Percentiles rank a stretch among this genome's conserved stretches.
Evolutionary conservation across 2,888 invertebrate species (phyloP).

Genomic region (Archips xylosteana): DNA sequence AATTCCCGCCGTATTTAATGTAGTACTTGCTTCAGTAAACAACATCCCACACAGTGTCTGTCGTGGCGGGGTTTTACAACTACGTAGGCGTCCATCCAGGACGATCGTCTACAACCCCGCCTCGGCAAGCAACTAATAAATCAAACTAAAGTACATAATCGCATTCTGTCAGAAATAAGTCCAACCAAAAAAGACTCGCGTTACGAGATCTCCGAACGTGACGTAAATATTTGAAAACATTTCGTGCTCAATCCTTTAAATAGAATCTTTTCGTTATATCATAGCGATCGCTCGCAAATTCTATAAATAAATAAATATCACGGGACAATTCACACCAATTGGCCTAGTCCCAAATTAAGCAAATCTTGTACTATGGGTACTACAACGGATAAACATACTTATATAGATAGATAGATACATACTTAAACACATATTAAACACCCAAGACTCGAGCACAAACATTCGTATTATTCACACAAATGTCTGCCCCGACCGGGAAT

Average conservation of each 20-base stretch:
- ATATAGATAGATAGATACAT: no score
- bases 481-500: neutral
- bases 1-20: slow-evolving; percentile 4
- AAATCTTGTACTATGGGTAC: no score
- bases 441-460: no score
- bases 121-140: slow-evolving; percentile 15
- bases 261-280: no score
- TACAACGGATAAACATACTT: no score
- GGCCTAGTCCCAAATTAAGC: no score
- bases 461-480: no score
- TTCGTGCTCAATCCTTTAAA: neutral
- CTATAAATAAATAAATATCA: no score
- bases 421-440: no score
- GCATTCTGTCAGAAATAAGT: slow-evolving; percentile 8
- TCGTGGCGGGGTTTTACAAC: slow-evolving; percentile 41
- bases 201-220: neutral
- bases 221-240: neutral
- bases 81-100: slow-evolving; percentile 52
- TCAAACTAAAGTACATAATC: neutral
- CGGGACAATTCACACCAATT: no score
- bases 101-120: slow-evolving; percentile 49
- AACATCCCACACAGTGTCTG: slow-evolving; percentile 44
- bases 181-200: neutral
- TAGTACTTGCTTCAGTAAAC: slow-evolving; percentile 42
- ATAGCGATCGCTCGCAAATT: no score